Evolutionary conservation across 2,113 vertebrate species (phyloP).

Genomic region (Solea senegalensis): DNA sequence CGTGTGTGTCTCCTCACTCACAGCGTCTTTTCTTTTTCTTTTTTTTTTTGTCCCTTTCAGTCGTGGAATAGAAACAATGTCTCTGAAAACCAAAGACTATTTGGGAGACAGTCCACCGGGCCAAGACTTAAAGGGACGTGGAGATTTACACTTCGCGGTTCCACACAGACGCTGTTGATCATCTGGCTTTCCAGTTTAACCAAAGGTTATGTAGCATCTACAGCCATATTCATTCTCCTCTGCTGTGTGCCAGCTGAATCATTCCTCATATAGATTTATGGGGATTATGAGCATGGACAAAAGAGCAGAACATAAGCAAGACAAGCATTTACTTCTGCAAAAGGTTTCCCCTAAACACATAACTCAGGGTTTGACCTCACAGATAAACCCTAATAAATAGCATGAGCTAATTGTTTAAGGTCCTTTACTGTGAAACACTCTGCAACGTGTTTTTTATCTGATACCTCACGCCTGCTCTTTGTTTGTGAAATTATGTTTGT

Average conservation of each 20-base stretch:
- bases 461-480: background rate
- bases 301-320: background rate
- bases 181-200: constrained; percentile 1
- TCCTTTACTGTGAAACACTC: too few relatives aligned
- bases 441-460: background rate
- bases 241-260: background rate
- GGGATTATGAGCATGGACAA: background rate
- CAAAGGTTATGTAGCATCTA: constrained; percentile 8
- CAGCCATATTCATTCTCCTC: background rate
- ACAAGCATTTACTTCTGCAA: too few relatives aligned
- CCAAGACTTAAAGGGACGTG: background rate
- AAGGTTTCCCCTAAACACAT: background rate
- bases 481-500: background rate
- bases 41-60: background rate
- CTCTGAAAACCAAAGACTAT: background rate
- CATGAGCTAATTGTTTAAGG: too few relatives aligned
- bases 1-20: constrained; percentile 18
- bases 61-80: constrained; percentile 7
- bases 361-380: too few relatives aligned
- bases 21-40: constrained; percentile 20
- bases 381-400: too few relatives aligned
- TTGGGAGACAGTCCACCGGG: background rate
- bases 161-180: constrained; percentile 1
- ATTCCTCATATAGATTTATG: background rate
- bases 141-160: constrained; percentile 17